phyloP scores from a whole-genome alignment of 2,797 vertebrate genomes.

The Huso huso region DNA sequence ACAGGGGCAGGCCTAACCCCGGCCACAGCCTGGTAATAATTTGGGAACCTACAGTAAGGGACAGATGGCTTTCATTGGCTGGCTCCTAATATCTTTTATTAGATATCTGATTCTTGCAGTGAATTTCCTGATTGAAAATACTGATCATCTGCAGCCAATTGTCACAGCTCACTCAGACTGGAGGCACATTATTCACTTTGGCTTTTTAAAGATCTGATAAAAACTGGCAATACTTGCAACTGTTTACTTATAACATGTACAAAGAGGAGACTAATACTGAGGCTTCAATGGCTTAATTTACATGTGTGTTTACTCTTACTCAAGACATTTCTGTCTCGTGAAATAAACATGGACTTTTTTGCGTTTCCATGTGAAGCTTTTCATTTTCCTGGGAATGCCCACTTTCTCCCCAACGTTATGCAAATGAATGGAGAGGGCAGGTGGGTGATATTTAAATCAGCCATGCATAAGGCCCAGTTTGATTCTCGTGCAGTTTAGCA shows the following conservation, averaged over 20 bases:
- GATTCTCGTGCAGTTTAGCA: no score
- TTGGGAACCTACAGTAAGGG: conserved; percentile 4
- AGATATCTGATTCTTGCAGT: background rate
- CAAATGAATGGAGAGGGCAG: no score
- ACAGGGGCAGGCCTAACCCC: background rate
- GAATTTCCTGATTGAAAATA: conserved; percentile 13
- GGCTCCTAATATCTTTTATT: background rate
- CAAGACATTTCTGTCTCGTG: no score
- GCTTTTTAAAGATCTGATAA: conserved; percentile 8
- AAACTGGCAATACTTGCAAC: conserved; percentile 7
- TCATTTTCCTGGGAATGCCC: no score
- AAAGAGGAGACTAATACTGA: no score
- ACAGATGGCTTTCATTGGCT: conserved; percentile 11
- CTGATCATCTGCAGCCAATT: conserved; percentile 14
- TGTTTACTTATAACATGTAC: background rate
- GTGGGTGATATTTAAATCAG: no score
- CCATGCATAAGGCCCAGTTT: no score
- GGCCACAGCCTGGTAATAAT: background rate
- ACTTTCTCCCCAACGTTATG: no score
- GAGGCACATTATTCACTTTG: conserved; percentile 5
- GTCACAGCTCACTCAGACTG: background rate
- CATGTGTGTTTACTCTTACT: no score
- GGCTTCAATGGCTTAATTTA: no score
- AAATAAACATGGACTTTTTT: no score
- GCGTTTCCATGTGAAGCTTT: no score